Evolutionary conservation across 2,888 invertebrate species (phyloP), one percentile per base, ranked within the genome.

Genomic region (Eupithecia subumbrata): DNA sequence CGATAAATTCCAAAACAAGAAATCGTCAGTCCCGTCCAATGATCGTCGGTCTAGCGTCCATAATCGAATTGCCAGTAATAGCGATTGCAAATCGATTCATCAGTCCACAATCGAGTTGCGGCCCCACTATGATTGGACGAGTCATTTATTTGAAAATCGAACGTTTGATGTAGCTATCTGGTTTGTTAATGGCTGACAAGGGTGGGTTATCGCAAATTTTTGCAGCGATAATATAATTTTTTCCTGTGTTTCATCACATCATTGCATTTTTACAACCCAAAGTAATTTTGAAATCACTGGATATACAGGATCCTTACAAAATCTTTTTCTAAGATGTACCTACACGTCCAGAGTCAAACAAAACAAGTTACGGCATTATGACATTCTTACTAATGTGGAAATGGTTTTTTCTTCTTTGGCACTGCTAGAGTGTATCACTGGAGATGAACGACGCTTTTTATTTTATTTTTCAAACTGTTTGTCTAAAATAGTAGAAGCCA

Each of bases 81-180:
- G 89, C 89, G 87, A 87, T 86, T 88, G 85, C 86, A 78, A 91
- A 91, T 92, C 89, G 92, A 92, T 91, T 91, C 70, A 77, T 77
- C 64, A 90, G 67, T 68, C 82, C 79, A 71, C 80, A 81, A 82
- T 82, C 78, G 81, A 79, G 79, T 81, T 77, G 79, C 14, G 72
- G 74, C 56, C 69, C 76, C 37, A 69, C 67, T 76, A 56, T 75
- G 78, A 82, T 82, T 82, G 81, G 78, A 79, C 79, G 72, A 80
- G 79, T 80, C 79, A 79, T 76, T 68, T 75, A 67, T 70, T 76
- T 71, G 69, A 66, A 72, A 63, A 64, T 71, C 43, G 68, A 43
- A 68, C 68, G 68, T 22, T 40, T 60, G 60, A 60, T 60, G 60
- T 14, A 40, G 67, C 67, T 22, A n/a, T 68, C 25, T 43, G 40